Evolutionary conservation across 1,140 invertebrate genomes (phyloP).

Genomic region (Drosophila pseudoananassae): DNA sequence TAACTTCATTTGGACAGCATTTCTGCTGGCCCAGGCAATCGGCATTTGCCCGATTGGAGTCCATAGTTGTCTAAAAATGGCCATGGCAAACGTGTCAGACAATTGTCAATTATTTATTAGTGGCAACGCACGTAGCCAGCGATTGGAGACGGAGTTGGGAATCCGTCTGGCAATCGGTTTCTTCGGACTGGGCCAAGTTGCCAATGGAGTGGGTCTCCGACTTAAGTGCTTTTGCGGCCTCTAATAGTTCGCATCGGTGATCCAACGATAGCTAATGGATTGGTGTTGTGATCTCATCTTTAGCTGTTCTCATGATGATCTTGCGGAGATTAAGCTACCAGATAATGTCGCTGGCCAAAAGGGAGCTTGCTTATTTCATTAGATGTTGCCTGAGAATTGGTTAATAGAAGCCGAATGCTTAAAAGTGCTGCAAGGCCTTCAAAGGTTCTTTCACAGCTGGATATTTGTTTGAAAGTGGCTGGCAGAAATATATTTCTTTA

Average conservation of each 20-base stretch:
- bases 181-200: neutral
- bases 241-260: constrained; percentile 34
- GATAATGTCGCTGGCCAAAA: neutral
- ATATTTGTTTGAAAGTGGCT: neutral
- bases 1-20: constrained; percentile 82
- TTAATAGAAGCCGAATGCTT: neutral
- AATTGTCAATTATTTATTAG: constrained; percentile 82
- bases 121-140: constrained; percentile 74
- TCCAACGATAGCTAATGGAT: constrained; percentile 44
- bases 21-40: constrained; percentile 49
- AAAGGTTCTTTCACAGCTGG: neutral
- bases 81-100: constrained; percentile 79
- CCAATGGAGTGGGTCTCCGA: constrained; percentile 1
- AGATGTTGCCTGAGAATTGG: neutral
- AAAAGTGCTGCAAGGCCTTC: constrained; percentile 2
- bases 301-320: constrained; percentile 5
- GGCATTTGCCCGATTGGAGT: constrained; percentile 22
- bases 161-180: constrained; percentile 18
- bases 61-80: constrained; percentile 72
- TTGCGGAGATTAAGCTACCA: constrained; percentile 19
- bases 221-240: constrained; percentile 49
- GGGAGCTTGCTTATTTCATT: constrained; percentile 11
- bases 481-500: neutral
- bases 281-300: constrained; percentile 38
- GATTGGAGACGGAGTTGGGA: constrained; percentile 19